Base-by-base conservation (phyloP, 2,888 invertebrate genomes). In the Harmothoe impar region DNA sequence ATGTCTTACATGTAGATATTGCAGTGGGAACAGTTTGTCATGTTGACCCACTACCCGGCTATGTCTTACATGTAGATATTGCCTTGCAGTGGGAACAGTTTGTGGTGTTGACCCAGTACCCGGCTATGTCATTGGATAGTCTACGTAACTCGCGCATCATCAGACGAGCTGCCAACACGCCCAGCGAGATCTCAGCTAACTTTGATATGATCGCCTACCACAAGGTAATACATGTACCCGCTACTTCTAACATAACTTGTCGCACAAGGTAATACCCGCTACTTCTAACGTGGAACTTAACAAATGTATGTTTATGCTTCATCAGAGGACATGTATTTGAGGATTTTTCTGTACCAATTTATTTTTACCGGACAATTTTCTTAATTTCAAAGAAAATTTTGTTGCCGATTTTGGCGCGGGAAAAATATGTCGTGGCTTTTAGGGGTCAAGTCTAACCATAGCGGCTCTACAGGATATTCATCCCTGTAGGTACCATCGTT, bases 71-170 rank as follows among this genome's bases (percentile, higher is more conserved):
- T 43, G 5, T 43, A 43, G 43, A 43, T 43, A 43, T 43, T 3
- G 43, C 3, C n/a, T 62, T 62, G 62, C 56, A 86, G 86, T 86
- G 86, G 86, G 86, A 86, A 54, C 86, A 86, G 33, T 86, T 86
- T 54, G 0, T 86, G 1, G 51, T 54, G 29, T 1, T 29, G 17
- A 86, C 86, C 1, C 25, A 29, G 52, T 29, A 56, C 29, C 20
- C 86, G 5, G 86, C 86, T 29, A 86, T 86, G 86, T 25, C 52
- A 54, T 29, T 86, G 0, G 86, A 86, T 25, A 86, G 86, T 31
- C 56, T 86, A 0, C 0, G 86, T 25, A 86, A 86, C 56, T 86
- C 86, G 0, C 52, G 86, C 1, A 52, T 54, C 52, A 86, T 86
- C 20, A 15, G 86, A 23, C 86, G 52, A 3, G 86, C 51, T 29